These are phyloP conservation scores for Thera britannica DNA, from an alignment of 2,888 invertebrate species.

Conservation along the genomic window DNA sequence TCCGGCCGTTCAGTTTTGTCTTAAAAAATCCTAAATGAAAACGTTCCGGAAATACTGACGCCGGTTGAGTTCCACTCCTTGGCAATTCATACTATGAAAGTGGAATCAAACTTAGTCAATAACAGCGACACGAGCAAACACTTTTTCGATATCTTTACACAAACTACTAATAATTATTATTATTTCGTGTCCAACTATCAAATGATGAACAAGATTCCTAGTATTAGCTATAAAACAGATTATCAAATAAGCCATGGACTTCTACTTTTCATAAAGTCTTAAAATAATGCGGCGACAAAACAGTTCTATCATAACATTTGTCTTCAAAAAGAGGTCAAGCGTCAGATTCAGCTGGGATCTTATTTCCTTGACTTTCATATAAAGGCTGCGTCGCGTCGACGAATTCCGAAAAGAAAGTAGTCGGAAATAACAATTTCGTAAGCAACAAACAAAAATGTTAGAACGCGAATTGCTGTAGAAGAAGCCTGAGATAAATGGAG, in stretches of 20 bases:
- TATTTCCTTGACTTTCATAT: constrained; percentile 77
- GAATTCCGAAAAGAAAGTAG: constrained; percentile 77
- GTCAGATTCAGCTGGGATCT: constrained; percentile 68
- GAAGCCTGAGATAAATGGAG: constrained; percentile 78
- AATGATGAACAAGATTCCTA: neutral
- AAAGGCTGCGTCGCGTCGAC: constrained; percentile 67
- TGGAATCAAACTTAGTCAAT: no score
- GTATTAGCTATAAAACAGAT: neutral
- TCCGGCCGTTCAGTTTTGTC: no score
- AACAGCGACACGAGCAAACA: neutral
- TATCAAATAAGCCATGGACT: constrained; percentile 21
- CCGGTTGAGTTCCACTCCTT: no score
- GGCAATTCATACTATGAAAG: no score
- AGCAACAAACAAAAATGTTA: constrained; percentile 81
- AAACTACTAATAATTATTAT: neutral
- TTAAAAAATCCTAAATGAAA: no score
- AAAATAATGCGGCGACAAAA: constrained; percentile 50
- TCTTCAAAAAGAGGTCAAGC: constrained; percentile 67
- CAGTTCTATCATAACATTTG: constrained; percentile 62
- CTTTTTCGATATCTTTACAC: neutral
- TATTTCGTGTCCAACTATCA: constrained; percentile 4
- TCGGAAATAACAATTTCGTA: constrained; percentile 82
- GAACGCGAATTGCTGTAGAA: constrained; percentile 73
- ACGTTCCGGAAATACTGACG: no score
- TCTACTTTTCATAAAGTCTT: constrained; percentile 23